These are phyloP conservation scores for Trichacis sp. DNA, from an alignment of 2,888 invertebrate species.

Conservation along the genomic window DNA sequence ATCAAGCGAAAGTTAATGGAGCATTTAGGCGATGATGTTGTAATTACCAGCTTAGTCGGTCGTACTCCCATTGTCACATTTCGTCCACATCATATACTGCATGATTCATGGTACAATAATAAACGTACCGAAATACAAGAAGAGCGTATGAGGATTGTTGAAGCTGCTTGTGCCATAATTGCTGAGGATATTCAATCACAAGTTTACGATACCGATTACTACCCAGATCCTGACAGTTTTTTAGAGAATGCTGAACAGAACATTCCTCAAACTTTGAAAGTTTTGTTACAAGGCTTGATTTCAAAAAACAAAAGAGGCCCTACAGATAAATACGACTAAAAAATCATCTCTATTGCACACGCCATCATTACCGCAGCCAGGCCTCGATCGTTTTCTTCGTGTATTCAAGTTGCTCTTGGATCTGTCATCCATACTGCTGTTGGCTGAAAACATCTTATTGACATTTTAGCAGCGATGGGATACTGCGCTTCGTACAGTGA, in stretches of 20 bases:
- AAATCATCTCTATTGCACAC: conserved; percentile 29
- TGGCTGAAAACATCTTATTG: conserved; percentile 44
- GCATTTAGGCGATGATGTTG: conserved; percentile 9
- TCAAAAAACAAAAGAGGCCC: conserved; percentile 17
- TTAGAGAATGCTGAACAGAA: conserved; percentile 7
- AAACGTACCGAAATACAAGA: conserved; percentile 42
- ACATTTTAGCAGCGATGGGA: conserved; percentile 47
- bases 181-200: conserved; percentile 52
- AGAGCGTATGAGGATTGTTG: conserved; percentile 53
- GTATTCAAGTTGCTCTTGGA: conserved; percentile 30
- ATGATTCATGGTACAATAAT: conserved; percentile 48
- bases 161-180: conserved; percentile 55
- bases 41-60: conserved; percentile 5
- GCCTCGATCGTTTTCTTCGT: conserved; percentile 56
- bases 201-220: conserved; percentile 49
- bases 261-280: conserved; percentile 46
- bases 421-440: conserved; percentile 28
- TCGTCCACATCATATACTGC: conserved; percentile 2
- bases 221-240: conserved; percentile 27
- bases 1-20: conserved; percentile 10
- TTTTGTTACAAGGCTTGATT: conserved; percentile 39
- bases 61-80: conserved; percentile 3
- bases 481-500: conserved; percentile 50
- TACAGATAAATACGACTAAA: conserved; percentile 14
- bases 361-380: conserved; percentile 46